Percentiles rank a stretch among this genome's conserved stretches.
Conservation (phyloP, 1,140 invertebrate species). For the Pentalonia nigronervosa region DNA sequence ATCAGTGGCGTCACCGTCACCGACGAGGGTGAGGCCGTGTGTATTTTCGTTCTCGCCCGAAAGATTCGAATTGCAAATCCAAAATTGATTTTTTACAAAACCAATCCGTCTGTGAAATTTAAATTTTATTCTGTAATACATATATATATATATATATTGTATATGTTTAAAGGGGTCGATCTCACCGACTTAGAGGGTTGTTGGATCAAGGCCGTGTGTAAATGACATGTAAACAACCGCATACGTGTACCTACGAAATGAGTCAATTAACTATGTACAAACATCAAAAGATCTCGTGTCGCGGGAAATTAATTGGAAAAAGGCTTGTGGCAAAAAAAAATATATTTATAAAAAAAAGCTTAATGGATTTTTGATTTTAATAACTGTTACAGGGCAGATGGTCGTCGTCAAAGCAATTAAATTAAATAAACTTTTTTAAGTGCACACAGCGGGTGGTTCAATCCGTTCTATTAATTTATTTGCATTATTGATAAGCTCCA, state of each 20-base stretch:
- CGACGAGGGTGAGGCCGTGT: neutral
- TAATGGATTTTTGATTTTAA: conserved; percentile 3
- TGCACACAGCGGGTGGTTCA: neutral
- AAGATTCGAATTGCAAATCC: conserved; percentile 53
- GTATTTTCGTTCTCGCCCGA: conserved; percentile 21
- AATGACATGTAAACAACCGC: conserved; percentile 52
- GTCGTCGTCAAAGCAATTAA: neutral
- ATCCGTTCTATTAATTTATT: neutral
- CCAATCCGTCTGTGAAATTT: conserved; percentile 52
- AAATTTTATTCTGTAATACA: conserved; percentile 18
- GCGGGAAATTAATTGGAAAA: neutral
- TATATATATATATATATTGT: neutral
- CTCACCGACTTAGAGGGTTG: conserved; percentile 17
- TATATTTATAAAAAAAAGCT: neutral
- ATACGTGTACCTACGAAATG: conserved; percentile 44
- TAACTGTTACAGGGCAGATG: conserved; percentile 2
- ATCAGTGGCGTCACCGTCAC: neutral
- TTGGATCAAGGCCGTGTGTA: conserved; percentile 34
- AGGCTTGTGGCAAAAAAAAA: conserved; percentile 15
- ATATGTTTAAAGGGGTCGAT: neutral
- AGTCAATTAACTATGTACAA: conserved; percentile 49
- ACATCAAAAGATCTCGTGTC: conserved; percentile 47
- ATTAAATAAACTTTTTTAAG: neutral
- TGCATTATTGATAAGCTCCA: neutral
- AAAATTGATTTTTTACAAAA: conserved; percentile 54